Base-by-base conservation (phyloP, 2,888 invertebrate species). In the Stratiomys singularior region DNA sequence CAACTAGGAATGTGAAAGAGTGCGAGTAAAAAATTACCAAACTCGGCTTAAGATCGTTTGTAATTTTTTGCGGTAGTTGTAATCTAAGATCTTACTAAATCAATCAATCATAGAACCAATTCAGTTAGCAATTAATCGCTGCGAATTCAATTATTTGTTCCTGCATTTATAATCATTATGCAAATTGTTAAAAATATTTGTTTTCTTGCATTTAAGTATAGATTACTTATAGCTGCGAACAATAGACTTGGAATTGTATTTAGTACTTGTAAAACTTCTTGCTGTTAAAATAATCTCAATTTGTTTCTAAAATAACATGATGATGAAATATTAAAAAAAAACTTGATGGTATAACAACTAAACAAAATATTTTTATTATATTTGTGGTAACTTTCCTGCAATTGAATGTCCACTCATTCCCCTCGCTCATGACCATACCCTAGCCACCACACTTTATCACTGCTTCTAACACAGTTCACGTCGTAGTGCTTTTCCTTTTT, bases 291-390 rank as follows among this genome's bases (percentile, higher is more conserved):
- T 64, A 64, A 47, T 69, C 47, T 69, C 25, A 69, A 47, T 15
- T 69, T 69, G 69, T 69, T 69, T 69, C 47, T 25, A n/a, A 47
- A 69, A 30, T 69, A 69, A 47, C 11, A 9, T n/a, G 46, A 69
- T 44, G 46, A 25, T 11, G 46, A 44, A 69, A 9, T 25, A 46
- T 69, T 69, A 69, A 69, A 69, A 69, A 25, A 69, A n/a, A n/a
- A n/a, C 44, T 69, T 69, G 46, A 69, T 52, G 7, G 52, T 52
- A 52, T 52, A 52, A 52, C 52, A n/a, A 9, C 9, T 3, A 9
- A 37, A 37, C 9, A n/a, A n/a, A n/a, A n/a, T n/a, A n/a, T n/a
- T n/a, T n/a, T n/a, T n/a, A n/a, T n/a, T n/a, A n/a, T n/a, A n/a
- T n/a, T n/a, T n/a, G n/a, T n/a, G n/a, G n/a, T n/a, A n/a, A n/a